phyloP scores from a whole-genome alignment of 1,140 invertebrate genomes.

The Telenomus remus region DNA sequence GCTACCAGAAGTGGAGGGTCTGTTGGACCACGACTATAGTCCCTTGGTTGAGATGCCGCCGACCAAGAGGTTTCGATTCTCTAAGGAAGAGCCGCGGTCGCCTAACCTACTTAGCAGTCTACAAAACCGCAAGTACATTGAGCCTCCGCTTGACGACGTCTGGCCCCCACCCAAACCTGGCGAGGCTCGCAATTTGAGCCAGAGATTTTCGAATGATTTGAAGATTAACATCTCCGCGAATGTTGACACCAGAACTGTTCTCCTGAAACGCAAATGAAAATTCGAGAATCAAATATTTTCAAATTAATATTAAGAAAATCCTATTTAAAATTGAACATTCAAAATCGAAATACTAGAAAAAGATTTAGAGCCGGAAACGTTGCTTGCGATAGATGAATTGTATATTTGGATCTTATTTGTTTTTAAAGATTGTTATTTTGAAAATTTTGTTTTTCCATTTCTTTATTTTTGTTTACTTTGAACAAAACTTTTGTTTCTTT shows the following conservation, averaged over 20 bases:
- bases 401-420: too few species aligned
- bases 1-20: slow-evolving; percentile 66
- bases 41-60: slow-evolving; percentile 65
- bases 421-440: too few species aligned
- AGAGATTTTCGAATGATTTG: slow-evolving; percentile 64
- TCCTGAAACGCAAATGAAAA: slow-evolving; percentile 54
- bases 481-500: too few species aligned
- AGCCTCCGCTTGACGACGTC: slow-evolving; percentile 71
- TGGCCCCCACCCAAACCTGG: slow-evolving; percentile 71
- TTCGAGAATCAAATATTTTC: too few species aligned
- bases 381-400: too few species aligned
- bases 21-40: slow-evolving; percentile 74
- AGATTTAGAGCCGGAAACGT: too few species aligned
- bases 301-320: too few species aligned
- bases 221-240: slow-evolving; percentile 70
- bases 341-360: too few species aligned
- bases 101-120: slow-evolving; percentile 45
- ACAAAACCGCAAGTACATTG: slow-evolving; percentile 64
- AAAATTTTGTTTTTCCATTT: too few species aligned
- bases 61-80: slow-evolving; percentile 64
- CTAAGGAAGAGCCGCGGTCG: slow-evolving; percentile 46
- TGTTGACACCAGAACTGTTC: slow-evolving; percentile 66
- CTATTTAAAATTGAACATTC: too few species aligned
- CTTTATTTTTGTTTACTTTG: too few species aligned
- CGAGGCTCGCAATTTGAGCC: slow-evolving; percentile 50